phyloP scores from a whole-genome alignment of 2,797 vertebrate species.

The Allochrocebus solatus region DNA sequence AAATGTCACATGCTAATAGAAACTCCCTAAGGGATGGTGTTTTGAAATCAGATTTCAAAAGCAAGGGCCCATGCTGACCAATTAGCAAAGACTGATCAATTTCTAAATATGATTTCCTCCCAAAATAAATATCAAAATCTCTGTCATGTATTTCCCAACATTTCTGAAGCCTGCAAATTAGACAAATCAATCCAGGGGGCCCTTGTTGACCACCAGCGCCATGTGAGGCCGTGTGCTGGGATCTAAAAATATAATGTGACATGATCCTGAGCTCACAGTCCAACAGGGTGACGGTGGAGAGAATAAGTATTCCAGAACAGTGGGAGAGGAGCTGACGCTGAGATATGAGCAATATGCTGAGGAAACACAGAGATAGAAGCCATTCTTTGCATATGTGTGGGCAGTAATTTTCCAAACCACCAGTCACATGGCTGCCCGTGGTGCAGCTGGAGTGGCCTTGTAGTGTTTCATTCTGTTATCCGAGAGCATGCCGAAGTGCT shows the following conservation, averaged over 20 bases:
- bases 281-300: background rate
- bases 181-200: background rate
- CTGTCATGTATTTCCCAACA: background rate
- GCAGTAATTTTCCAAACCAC: background rate
- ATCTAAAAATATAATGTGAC: background rate
- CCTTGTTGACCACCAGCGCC: background rate
- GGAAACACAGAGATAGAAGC: background rate
- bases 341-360: background rate
- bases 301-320: background rate
- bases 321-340: accelerated
- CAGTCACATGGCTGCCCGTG: accelerated
- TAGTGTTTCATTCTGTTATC: background rate
- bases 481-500: background rate
- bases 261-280: background rate
- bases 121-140: constrained; percentile 58
- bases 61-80: constrained; percentile 31
- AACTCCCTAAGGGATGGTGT: background rate
- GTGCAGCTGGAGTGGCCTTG: accelerated
- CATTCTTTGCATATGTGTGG: accelerated
- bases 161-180: constrained; percentile 30
- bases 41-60: constrained; percentile 41
- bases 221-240: background rate
- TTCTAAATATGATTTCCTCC: constrained; percentile 45
- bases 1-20: constrained; percentile 55
- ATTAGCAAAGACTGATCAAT: constrained; percentile 67